Evolutionary conservation across 2,888 invertebrate genomes (phyloP).

Genomic region (Lacanobia wlatinum): DNA sequence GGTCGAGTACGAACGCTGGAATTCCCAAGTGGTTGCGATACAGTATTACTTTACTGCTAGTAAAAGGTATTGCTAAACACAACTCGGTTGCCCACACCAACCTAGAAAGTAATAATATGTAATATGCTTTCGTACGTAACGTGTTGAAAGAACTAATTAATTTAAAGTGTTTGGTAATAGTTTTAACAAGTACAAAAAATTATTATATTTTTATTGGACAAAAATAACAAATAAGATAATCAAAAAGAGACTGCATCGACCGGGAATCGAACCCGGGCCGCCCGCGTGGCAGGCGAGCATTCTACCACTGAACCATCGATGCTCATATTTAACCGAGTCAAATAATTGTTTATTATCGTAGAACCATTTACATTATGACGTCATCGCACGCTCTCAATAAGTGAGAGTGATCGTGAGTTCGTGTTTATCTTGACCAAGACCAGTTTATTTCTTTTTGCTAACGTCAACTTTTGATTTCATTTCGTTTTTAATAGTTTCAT

Average conservation of each 20-base stretch:
- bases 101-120: constrained; percentile 21
- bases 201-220: not conserved
- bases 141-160: constrained; percentile 32
- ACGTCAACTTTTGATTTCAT: constrained; percentile 20
- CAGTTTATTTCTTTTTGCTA: not conserved
- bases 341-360: not conserved
- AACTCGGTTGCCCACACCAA: constrained; percentile 9
- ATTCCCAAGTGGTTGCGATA: constrained; percentile 56
- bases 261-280: constrained; percentile 90
- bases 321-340: too few species aligned
- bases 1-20: constrained; percentile 41
- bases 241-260: constrained; percentile 75
- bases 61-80: constrained; percentile 35
- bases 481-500: not conserved
- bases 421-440: constrained; percentile 15
- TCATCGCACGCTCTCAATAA: constrained; percentile 6
- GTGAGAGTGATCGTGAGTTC: constrained; percentile 24
- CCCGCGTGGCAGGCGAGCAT: constrained; percentile 91
- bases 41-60: constrained; percentile 19
- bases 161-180: not conserved
- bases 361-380: not conserved
- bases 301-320: constrained; percentile 91
- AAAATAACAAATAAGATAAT: not conserved
- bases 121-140: constrained; percentile 3
- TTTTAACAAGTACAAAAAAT: not conserved